phyloP scores from a whole-genome alignment of 2,888 invertebrate genomes.

The Platynereis dumerilii region DNA sequence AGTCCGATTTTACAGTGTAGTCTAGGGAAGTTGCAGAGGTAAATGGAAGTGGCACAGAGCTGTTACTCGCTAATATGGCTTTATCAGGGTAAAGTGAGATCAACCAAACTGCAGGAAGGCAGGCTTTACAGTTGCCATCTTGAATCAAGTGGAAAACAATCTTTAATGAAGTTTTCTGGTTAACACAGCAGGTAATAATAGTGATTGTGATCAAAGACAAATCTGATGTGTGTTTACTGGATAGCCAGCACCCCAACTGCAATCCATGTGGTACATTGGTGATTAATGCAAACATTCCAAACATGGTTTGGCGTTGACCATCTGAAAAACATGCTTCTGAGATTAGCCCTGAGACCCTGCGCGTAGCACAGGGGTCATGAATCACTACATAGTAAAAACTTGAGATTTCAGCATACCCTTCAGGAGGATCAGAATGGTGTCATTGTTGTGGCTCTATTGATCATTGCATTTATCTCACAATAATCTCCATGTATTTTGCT shows the following conservation, averaged over 20 bases:
- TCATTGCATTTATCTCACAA: too few species aligned
- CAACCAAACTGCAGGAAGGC: neutral
- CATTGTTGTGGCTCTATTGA: too few species aligned
- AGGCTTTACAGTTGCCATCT: constrained; percentile 9
- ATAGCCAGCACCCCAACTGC: constrained; percentile 1
- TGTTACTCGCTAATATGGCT: neutral
- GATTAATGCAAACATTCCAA: neutral
- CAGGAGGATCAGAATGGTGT: too few species aligned
- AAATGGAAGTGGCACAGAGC: neutral
- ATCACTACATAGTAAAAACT: too few species aligned
- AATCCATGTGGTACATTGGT: neutral
- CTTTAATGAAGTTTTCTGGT: neutral
- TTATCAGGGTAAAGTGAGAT: neutral
- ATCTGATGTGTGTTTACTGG: neutral
- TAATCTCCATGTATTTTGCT: too few species aligned
- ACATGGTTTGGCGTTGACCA: neutral
- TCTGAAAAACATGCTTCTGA: too few species aligned
- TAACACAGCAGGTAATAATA: neutral
- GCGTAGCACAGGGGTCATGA: too few species aligned
- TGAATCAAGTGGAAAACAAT: constrained; percentile 2
- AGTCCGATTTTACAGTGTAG: too few species aligned
- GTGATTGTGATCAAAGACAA: neutral
- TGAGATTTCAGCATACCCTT: too few species aligned
- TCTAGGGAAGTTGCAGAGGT: neutral
- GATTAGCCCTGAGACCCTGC: too few species aligned